Percentiles rank a stretch among this genome's conserved stretches.
Evolutionary conservation across 1,140 invertebrate species (phyloP).

Genomic region (Tetragonula clypearis): DNA sequence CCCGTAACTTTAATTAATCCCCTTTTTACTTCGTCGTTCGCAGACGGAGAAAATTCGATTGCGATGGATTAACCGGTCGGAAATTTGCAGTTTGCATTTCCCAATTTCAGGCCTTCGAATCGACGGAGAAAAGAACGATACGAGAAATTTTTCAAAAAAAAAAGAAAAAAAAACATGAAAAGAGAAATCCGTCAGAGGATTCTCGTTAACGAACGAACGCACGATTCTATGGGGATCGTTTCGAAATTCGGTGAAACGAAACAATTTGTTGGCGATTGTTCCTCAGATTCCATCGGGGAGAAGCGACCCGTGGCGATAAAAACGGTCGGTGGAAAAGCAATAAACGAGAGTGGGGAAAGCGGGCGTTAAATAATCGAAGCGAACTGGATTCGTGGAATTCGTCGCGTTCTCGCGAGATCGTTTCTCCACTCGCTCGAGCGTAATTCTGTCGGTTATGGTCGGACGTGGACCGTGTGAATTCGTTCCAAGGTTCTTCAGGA

Average conservation of each 20-base stretch:
- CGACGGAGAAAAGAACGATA: background rate
- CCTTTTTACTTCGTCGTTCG: no score
- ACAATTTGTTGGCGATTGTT: background rate
- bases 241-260: background rate
- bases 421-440: background rate
- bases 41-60: no score
- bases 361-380: conserved; percentile 9
- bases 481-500: background rate
- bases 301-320: background rate
- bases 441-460: background rate
- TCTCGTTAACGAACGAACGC: background rate
- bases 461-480: background rate
- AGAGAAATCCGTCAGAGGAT: background rate
- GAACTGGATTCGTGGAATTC: background rate
- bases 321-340: background rate
- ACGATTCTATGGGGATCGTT: conserved; percentile 2
- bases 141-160: no score
- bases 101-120: background rate
- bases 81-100: no score
- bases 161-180: background rate
- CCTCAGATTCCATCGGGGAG: background rate
- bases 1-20: no score
- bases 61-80: no score
- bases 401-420: background rate
- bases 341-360: background rate